A percentile compares a stretch with the other conserved stretches of the same genome.
Evolutionary conservation across 1,140 invertebrate genomes (phyloP).

Genomic region (Oncopodura yosiiana): DNA sequence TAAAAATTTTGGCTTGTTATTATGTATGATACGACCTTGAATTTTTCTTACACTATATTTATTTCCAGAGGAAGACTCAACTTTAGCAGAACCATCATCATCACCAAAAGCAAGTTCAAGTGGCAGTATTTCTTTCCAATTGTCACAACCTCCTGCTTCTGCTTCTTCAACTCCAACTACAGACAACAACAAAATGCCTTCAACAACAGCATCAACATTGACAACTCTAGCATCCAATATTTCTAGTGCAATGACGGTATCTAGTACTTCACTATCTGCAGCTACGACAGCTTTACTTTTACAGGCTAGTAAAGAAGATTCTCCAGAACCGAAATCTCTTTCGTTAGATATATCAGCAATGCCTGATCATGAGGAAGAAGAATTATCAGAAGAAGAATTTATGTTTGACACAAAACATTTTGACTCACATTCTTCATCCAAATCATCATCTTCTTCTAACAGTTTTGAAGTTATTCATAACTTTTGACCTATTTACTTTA

Average conservation of each 20-base stretch:
- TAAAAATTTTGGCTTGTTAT: not conserved
- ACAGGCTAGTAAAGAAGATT: not conserved
- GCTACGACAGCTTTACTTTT: not conserved
- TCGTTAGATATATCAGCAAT: constrained; percentile 11
- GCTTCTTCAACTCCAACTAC: too few species aligned
- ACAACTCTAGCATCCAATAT: too few species aligned
- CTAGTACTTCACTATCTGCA: not conserved
- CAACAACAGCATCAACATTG: too few species aligned
- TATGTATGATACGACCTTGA: not conserved
- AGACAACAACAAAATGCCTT: too few species aligned
- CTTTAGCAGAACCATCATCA: not conserved
- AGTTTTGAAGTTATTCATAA: constrained; percentile 15
- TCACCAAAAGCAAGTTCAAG: not conserved
- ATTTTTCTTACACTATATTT: not conserved
- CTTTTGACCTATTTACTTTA: not conserved
- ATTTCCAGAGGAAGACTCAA: not conserved
- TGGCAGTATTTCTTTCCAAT: too few species aligned
- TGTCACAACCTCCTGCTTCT: too few species aligned
- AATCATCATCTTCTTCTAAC: constrained; percentile 21
- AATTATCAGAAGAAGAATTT: constrained; percentile 30
- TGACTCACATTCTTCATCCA: constrained; percentile 24
- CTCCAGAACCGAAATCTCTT: constrained; percentile 24
- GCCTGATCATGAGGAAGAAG: constrained; percentile 12
- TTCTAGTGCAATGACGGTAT: too few species aligned
- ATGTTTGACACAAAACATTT: constrained; percentile 32